These are phyloP conservation scores for Porites evermanni DNA, from an alignment of 92 coral and sea anemone species.

Conservation along the genomic window DNA sequence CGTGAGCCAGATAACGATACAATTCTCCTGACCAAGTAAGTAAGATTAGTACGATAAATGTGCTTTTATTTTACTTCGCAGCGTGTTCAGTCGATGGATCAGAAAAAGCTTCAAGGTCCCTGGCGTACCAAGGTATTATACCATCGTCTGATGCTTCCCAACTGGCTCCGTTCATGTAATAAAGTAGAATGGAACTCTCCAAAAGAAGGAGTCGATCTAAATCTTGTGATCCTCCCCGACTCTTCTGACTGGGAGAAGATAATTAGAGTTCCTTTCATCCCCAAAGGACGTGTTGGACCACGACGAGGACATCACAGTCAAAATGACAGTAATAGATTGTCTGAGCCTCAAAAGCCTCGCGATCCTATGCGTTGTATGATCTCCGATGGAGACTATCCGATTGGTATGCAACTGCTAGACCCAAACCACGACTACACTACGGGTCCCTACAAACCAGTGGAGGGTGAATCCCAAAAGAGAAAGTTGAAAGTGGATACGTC, in stretches of 20 bases:
- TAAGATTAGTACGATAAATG: no score
- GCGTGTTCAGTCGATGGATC: no score
- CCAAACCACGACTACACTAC: conserved; percentile 59
- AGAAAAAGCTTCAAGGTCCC: no score
- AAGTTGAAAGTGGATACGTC: neutral
- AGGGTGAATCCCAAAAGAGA: conserved; percentile 23
- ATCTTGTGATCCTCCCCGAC: conserved; percentile 46
- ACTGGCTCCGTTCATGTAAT: no score
- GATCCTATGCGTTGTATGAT: conserved; percentile 72
- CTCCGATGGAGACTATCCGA: conserved; percentile 50
- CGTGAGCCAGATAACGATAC: no score
- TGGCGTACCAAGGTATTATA: no score
- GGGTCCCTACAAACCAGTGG: conserved; percentile 71
- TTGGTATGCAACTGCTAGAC: conserved; percentile 69
- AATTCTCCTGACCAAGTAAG: no score
- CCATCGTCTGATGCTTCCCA: no score
- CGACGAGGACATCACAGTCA: conserved; percentile 66
- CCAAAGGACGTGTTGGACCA: conserved; percentile 1
- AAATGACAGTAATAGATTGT: conserved; percentile 20
- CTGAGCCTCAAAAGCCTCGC: conserved; percentile 64
- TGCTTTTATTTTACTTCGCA: no score
- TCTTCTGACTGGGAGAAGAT: conserved; percentile 63
- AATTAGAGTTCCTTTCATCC: conserved; percentile 53
- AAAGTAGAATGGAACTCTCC: no score
- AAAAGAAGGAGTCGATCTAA: conserved; percentile 29